Percentiles rank a stretch among this genome's conserved stretches.
These are phyloP conservation scores for Minunthozetes semirufus DNA, from an alignment of 2,888 invertebrate species.

Conservation along the genomic window DNA sequence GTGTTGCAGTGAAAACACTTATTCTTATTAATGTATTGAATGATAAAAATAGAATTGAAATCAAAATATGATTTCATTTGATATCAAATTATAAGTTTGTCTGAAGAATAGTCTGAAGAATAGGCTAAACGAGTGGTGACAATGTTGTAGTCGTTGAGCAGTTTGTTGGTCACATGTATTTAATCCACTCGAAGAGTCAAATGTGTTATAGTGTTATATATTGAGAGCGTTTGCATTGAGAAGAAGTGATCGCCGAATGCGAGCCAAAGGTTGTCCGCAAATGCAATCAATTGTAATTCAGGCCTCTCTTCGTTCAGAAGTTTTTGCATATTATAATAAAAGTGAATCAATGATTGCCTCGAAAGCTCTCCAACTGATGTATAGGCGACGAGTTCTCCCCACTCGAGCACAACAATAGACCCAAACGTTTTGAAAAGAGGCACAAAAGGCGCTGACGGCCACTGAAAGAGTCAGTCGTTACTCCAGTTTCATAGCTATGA, in stretches of 20 bases:
- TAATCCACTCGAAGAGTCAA: constrained; percentile 39
- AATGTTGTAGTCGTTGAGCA: constrained; percentile 16
- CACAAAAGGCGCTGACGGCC: constrained; percentile 29
- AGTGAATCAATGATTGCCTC: constrained; percentile 32
- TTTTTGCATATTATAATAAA: constrained; percentile 26
- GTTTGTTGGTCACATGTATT: constrained; percentile 33
- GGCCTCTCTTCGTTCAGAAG: constrained; percentile 16
- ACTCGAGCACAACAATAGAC: constrained; percentile 16
- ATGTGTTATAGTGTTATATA: constrained; percentile 22
- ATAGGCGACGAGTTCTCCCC: constrained; percentile 31
- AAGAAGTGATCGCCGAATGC: constrained; percentile 8
- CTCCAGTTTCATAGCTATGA: constrained; percentile 30
- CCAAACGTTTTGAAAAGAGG: constrained; percentile 1
- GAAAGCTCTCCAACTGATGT: constrained; percentile 14
- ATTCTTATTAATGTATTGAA: no score
- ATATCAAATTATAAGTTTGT: no score
- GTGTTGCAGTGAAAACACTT: not conserved
- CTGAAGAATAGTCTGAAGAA: not conserved
- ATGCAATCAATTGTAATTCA: constrained; percentile 29
- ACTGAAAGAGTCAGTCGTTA: constrained; percentile 21
- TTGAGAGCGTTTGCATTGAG: not conserved
- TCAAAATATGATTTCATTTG: no score
- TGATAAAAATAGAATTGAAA: no score
- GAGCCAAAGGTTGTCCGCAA: constrained; percentile 30
- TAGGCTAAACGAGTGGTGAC: not conserved